These are phyloP conservation scores for Uloborus plumipes DNA, from an alignment of 2,888 invertebrate species.

Conservation along the genomic window DNA sequence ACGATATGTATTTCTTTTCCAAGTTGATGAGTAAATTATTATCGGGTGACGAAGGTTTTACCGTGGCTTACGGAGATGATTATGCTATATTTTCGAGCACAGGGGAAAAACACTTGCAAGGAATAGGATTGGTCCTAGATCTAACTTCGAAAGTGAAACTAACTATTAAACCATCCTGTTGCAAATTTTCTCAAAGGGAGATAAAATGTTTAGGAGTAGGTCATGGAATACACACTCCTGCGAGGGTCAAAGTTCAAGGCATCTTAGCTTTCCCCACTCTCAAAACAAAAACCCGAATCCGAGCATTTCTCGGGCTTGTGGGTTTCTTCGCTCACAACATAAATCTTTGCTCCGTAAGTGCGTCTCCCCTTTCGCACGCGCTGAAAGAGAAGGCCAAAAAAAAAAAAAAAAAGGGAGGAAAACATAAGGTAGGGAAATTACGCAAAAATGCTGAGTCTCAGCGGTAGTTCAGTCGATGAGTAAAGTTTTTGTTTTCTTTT, in stretches of 20 bases:
- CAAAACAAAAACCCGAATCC: slow-evolving; percentile 9
- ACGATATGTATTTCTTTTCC: no score
- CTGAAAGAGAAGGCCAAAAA: not conserved
- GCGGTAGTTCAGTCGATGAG: no score
- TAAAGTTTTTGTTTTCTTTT: no score
- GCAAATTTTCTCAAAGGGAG: slow-evolving; percentile 15
- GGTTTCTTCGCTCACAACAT: slow-evolving; percentile 6
- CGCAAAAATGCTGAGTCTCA: no score
- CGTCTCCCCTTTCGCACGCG: slow-evolving; percentile 3
- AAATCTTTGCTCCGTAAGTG: not conserved
- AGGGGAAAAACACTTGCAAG: not conserved
- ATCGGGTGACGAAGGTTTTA: not conserved
- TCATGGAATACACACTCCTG: not conserved
- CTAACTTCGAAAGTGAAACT: not conserved
- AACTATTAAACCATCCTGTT: slow-evolving; percentile 20
- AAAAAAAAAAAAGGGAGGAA: no score
- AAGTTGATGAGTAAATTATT: not conserved
- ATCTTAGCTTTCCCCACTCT: not conserved
- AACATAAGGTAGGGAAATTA: not conserved
- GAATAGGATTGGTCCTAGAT: not conserved
- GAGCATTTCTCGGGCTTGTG: slow-evolving; percentile 12
- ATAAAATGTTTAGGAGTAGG: slow-evolving; percentile 22
- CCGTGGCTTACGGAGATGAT: not conserved
- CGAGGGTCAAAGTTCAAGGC: slow-evolving; percentile 1
- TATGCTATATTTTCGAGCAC: not conserved